Evolutionary conservation across 2,113 vertebrate species (phyloP).

Genomic region (Dicentrarchus labrax): DNA sequence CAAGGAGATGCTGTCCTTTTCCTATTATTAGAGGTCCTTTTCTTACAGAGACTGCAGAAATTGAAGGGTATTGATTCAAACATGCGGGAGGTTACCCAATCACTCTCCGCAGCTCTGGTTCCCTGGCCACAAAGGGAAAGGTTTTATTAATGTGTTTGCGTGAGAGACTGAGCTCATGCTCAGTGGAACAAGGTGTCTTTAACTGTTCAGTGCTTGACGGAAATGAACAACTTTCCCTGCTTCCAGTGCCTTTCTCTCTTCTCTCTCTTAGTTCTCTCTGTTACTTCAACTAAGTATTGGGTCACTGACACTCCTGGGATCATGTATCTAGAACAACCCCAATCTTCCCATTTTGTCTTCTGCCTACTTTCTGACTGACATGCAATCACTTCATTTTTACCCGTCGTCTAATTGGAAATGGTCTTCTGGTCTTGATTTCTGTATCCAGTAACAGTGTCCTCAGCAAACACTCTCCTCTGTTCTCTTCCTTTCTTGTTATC

Average conservation of each 20-base stretch:
- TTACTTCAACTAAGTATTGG: conserved; percentile 66
- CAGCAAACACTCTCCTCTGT: background rate
- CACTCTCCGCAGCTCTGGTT: conserved; percentile 26
- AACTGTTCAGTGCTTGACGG: conserved; percentile 41
- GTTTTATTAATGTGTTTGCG: conserved; percentile 1
- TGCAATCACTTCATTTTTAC: conserved; percentile 50
- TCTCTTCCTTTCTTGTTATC: background rate
- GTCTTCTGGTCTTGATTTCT: conserved; percentile 29
- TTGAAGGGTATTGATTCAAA: conserved; percentile 33
- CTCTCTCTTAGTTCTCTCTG: conserved; percentile 39
- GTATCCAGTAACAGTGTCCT: conserved; percentile 7
- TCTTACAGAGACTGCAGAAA: conserved; percentile 33
- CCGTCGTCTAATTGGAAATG: conserved; percentile 43
- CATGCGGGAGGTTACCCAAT: conserved; percentile 17
- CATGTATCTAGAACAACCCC: conserved; percentile 78
- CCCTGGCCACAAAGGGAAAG: background rate
- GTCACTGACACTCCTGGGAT: conserved; percentile 81
- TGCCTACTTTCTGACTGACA: conserved; percentile 65
- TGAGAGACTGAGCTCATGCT: background rate
- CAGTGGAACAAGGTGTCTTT: conserved; percentile 45
- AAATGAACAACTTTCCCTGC: conserved; percentile 34
- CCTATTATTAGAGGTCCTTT: conserved; percentile 48
- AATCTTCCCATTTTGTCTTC: conserved; percentile 67
- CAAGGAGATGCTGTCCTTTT: conserved; percentile 28
- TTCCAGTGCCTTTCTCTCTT: conserved; percentile 38